These are phyloP conservation scores for Cancer borealis DNA, from an alignment of 2,888 invertebrate genomes.

Conservation along the genomic window DNA sequence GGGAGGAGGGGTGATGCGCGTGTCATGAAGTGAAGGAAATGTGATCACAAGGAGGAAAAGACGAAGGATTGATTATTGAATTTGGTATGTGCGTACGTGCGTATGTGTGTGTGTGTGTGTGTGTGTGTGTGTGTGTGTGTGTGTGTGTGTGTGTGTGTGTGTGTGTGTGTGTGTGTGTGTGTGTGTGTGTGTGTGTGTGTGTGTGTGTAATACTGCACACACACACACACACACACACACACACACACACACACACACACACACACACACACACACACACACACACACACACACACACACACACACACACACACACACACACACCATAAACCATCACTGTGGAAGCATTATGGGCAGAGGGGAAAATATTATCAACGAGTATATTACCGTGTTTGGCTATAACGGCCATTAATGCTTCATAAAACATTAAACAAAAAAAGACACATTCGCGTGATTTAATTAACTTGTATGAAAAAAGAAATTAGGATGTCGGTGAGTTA, in stretches of 20 bases:
- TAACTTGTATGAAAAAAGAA: not conserved
- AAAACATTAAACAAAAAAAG: not conserved
- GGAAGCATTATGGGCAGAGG: not conserved
- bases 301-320: not conserved
- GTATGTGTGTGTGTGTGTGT: conserved; percentile 16
- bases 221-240: no score
- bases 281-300: not conserved
- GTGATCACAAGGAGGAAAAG: no score
- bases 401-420: not conserved
- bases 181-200: not conserved
- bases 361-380: not conserved
- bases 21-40: no score
- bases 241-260: not conserved
- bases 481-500: not conserved
- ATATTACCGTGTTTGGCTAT: not conserved
- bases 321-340: not conserved
- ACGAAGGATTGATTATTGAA: no score
- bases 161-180: not conserved
- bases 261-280: not conserved
- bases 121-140: conserved; percentile 18
- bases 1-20: no score
- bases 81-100: no score
- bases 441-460: not conserved
- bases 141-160: no score
- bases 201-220: not conserved